Evolutionary conservation across 2,888 invertebrate genomes (phyloP), one percentile per base, ranked within the genome.

Genomic region (Ochropleura leucogaster): DNA sequence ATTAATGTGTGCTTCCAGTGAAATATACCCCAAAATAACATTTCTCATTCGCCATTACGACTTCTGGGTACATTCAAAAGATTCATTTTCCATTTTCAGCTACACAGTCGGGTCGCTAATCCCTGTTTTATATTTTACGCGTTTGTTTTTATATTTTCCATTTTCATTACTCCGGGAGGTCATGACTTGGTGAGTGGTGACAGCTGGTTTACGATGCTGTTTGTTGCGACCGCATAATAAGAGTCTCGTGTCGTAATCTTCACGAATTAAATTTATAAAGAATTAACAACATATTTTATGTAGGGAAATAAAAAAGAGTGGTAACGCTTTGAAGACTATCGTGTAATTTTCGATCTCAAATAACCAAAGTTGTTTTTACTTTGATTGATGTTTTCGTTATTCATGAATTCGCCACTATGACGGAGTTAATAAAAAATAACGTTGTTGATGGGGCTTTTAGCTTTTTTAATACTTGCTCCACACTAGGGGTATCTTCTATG

Each of bases 151-250:
- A 79, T 65, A 47, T 49, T 77, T 72, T 76, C 40, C 90, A 92
- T 66, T 92, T 91, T 92, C 90, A 92, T 92, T 92, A 90, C 83
- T 81, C 68, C 77, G 57, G 65, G 77, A 84, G 82, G 74, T 80
- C 82, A 83, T 68, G 72, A 71, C 67, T 62, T 83, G 85, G 86
- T 83, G 88, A 85, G 9, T 85, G 86, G 86, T 85, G 89, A 86
- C 85, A 84, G 87, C 78, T 82, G 85, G 82, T 92, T 93, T 93
- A 93, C 89, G 92, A 91, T 77, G 51, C 70, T 82, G 82, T 92
- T 93, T 91, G 92, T 88, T 85, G 86, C 86, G 77, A 73, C 74
- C 82, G 84, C 85, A 85, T 85, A 83, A 84, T 83, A 86, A 88
- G 88, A 87, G 80, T 85, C 87, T 74, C 63, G 69, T 59, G 73